Conservation (phyloP, 2,888 invertebrate species). For the Tridacna crocea region DNA sequence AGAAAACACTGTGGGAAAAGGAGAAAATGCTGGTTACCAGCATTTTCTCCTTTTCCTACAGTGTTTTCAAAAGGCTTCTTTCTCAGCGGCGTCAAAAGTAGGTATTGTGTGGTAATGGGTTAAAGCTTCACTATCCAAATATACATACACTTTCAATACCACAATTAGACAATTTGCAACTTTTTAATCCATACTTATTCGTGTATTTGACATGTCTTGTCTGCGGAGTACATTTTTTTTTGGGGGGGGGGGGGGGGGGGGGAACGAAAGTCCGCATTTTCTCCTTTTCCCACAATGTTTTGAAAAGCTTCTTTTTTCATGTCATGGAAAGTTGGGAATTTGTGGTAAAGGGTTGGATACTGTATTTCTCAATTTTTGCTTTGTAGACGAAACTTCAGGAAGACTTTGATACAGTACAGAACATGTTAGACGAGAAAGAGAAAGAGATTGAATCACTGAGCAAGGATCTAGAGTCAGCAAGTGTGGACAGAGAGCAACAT, state of each 20-base stretch:
- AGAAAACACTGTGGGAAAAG: no score
- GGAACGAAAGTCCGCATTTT: no score
- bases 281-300: neutral
- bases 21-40: no score
- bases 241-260: no score
- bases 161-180: no score
- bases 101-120: neutral
- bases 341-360: neutral
- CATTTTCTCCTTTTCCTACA: neutral
- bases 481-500: constrained; percentile 42
- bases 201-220: no score
- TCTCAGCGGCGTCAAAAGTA: neutral
- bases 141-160: no score
- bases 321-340: neutral
- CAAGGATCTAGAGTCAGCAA: constrained; percentile 71
- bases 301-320: neutral
- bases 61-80: neutral
- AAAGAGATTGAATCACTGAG: constrained; percentile 80
- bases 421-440: constrained; percentile 83
- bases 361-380: neutral
- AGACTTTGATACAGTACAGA: constrained; percentile 83
- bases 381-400: constrained; percentile 82
- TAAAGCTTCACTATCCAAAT: no score
- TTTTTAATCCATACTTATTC: no score
- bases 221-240: no score